Percentiles rank a stretch among this genome's conserved stretches.
Evolutionary conservation across 1,140 invertebrate species (phyloP).

Genomic region (Nebria ingens): DNA sequence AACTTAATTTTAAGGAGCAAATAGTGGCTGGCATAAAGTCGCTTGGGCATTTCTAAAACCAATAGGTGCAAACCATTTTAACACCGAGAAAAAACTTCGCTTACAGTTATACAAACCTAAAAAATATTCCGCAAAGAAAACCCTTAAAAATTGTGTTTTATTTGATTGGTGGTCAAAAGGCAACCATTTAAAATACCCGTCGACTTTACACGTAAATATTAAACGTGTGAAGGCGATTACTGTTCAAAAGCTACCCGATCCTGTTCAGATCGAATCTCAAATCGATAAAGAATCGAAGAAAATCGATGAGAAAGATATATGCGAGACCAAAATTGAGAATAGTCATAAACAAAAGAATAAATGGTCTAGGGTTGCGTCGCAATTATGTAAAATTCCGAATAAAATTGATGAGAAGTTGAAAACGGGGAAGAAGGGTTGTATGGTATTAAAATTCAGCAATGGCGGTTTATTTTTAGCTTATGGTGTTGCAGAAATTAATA

Average conservation of each 20-base stretch:
- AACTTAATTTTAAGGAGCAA: constrained; percentile 10
- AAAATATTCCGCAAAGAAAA: background rate
- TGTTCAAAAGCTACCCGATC: constrained; percentile 11
- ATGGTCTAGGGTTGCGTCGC: background rate
- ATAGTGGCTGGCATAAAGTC: constrained; percentile 13
- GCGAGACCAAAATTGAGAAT: background rate
- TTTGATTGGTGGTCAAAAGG: constrained; percentile 20
- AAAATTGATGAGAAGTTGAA: constrained; percentile 16
- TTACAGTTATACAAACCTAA: constrained; percentile 20
- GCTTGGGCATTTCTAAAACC: constrained; percentile 24
- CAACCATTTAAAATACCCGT: constrained; percentile 21
- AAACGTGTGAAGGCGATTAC: constrained; percentile 12
- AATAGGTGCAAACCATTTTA: constrained; percentile 12
- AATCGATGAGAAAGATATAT: constrained; percentile 10
- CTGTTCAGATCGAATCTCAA: background rate
- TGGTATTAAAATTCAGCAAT: constrained; percentile 21
- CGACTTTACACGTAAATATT: constrained; percentile 18
- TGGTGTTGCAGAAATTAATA: constrained; percentile 12
- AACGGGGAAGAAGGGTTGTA: constrained; percentile 15
- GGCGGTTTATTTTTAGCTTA: constrained; percentile 21
- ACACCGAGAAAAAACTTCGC: constrained; percentile 20
- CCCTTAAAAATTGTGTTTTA: constrained; percentile 10
- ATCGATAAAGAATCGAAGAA: background rate
- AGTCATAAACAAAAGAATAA: constrained; percentile 5
- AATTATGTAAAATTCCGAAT: constrained; percentile 19